Conservation (phyloP, 2,797 vertebrate genomes). For the Crenuchus spilurus region DNA sequence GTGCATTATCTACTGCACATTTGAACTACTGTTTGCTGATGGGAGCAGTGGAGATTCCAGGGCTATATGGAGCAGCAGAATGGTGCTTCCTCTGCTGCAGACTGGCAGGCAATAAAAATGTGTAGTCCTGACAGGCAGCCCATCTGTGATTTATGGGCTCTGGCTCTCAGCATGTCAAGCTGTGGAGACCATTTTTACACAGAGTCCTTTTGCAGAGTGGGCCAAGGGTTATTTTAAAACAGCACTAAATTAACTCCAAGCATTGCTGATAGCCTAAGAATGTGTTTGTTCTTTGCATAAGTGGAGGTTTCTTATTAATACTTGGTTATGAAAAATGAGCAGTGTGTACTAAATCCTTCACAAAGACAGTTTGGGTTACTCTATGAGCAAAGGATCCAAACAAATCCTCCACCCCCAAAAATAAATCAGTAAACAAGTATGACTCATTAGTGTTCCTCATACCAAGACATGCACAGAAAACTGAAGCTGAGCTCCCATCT, state of each 20-base stretch:
- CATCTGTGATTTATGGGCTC: constrained; percentile 63
- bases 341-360: constrained; percentile 16
- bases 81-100: constrained; percentile 51
- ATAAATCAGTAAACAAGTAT: background rate
- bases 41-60: constrained; percentile 54
- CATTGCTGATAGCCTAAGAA: constrained; percentile 28
- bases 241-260: constrained; percentile 53
- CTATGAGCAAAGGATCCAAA: background rate
- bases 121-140: constrained; percentile 59
- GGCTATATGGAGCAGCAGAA: constrained; percentile 53
- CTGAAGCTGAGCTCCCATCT: background rate
- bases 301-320: background rate
- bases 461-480: background rate
- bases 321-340: background rate
- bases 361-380: background rate
- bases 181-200: constrained; percentile 60
- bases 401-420: background rate
- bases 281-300: background rate
- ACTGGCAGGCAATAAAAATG: constrained; percentile 57
- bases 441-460: background rate
- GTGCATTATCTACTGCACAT: constrained; percentile 46
- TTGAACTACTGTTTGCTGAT: constrained; percentile 53
- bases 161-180: constrained; percentile 53
- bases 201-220: constrained; percentile 57
- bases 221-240: constrained; percentile 55